Conservation (phyloP, 2,113 vertebrate genomes). For the Tragelaphus imberbis region DNA sequence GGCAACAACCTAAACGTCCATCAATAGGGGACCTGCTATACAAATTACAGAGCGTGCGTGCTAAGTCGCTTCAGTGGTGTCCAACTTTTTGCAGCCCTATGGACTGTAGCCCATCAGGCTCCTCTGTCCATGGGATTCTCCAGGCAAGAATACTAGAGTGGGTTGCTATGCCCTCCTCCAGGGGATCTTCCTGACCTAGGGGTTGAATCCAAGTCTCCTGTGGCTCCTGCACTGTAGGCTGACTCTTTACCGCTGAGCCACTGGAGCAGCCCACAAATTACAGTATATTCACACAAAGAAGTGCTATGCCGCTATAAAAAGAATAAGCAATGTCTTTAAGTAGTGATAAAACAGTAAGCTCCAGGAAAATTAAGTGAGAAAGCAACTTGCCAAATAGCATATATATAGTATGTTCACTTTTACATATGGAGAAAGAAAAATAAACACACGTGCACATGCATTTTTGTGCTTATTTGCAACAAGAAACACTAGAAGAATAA, state of each 20-base stretch:
- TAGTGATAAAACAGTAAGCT: not conserved
- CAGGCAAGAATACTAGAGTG: not conserved
- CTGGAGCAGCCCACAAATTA: not conserved
- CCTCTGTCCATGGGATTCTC: not conserved
- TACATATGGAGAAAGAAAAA: not conserved
- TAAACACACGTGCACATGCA: not conserved
- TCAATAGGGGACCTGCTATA: not conserved
- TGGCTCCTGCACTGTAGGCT: not conserved
- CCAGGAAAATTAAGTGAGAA: not conserved
- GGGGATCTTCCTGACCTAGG: not conserved
- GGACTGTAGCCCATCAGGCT: not conserved
- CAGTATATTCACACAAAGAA: not conserved
- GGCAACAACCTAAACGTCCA: not conserved
- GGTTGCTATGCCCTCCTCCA: not conserved
- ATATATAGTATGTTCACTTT: not conserved
- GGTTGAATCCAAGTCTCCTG: not conserved
- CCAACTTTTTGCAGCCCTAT: not conserved
- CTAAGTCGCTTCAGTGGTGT: not conserved
- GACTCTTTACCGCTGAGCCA: not conserved
- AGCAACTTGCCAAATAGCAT: not conserved
- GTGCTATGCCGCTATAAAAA: not conserved
- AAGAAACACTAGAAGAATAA: not conserved
- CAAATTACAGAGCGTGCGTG: not conserved
- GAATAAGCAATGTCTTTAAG: not conserved
- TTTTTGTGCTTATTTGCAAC: not conserved